A percentile compares a stretch with the other conserved stretches of the same genome.
Conservation (phyloP, 2,888 invertebrate species). For the Caenorhabditis panamensis region DNA sequence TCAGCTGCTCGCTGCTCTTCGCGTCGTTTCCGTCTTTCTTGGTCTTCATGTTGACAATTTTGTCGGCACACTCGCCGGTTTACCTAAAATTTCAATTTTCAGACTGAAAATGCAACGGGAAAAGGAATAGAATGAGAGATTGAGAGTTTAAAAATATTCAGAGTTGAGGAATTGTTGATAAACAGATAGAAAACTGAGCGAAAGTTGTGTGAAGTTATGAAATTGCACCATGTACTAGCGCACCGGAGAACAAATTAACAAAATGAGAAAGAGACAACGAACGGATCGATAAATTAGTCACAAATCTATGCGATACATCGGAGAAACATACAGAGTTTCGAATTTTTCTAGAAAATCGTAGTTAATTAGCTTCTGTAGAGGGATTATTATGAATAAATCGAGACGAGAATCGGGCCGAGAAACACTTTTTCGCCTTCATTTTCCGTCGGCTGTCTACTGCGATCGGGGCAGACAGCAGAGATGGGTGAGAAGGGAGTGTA, state of each 20-base stretch:
- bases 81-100: constrained; percentile 13
- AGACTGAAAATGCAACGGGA: neutral
- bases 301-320: neutral
- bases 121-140: no score
- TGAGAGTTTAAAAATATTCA: no score
- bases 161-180: no score
- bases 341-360: neutral
- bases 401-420: constrained; percentile 16
- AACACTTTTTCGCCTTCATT: neutral
- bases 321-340: neutral
- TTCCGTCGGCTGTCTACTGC: constrained; percentile 11
- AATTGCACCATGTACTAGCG: neutral
- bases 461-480: constrained; percentile 3
- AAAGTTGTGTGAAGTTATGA: constrained; percentile 1
- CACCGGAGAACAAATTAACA: neutral
- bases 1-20: neutral
- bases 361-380: constrained; percentile 1
- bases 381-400: constrained; percentile 10
- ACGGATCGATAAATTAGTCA: constrained; percentile 15
- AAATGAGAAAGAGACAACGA: neutral
- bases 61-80: no score
- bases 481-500: neutral
- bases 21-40: constrained; percentile 26
- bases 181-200: neutral
- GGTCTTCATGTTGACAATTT: constrained; percentile 29